These are phyloP conservation scores for Drosophila funebris DNA, from an alignment of 1,140 invertebrate species.

Conservation along the genomic window DNA sequence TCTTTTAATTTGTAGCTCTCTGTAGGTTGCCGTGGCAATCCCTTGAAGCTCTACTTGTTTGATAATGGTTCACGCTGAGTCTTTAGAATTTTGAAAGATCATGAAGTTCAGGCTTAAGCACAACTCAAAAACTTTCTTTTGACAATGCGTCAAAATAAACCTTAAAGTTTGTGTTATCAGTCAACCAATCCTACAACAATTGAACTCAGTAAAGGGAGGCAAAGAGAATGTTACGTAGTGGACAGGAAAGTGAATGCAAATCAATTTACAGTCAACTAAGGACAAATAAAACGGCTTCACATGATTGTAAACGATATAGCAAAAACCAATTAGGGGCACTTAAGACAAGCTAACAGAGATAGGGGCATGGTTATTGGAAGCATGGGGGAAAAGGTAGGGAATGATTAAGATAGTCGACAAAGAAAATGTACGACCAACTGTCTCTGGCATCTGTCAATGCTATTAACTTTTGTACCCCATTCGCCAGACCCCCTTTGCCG, in stretches of 20 bases:
- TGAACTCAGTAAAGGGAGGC: background rate
- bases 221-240: background rate
- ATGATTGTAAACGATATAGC: conserved; percentile 34
- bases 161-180: background rate
- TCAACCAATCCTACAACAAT: background rate
- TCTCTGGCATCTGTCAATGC: conserved; percentile 72
- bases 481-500: background rate
- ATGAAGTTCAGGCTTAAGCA: background rate
- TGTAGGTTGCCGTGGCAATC: conserved; percentile 14
- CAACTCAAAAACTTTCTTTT: background rate
- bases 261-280: conserved; percentile 39
- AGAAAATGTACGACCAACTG: conserved; percentile 40
- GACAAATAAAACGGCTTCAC: conserved; percentile 30
- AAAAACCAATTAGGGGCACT: conserved; percentile 46
- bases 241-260: conserved; percentile 16
- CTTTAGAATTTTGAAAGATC: background rate
- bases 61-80: no score
- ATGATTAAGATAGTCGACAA: conserved; percentile 33
- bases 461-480: conserved; percentile 64
- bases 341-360: conserved; percentile 5
- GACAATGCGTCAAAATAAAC: no score
- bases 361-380: background rate
- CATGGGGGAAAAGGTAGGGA: background rate
- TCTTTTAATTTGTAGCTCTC: conserved; percentile 72
- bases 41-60: conserved; percentile 14